Percentiles rank a stretch among this genome's conserved stretches.
Conservation (phyloP, 2,888 invertebrate species). For the Cryptocephalus primarius region DNA sequence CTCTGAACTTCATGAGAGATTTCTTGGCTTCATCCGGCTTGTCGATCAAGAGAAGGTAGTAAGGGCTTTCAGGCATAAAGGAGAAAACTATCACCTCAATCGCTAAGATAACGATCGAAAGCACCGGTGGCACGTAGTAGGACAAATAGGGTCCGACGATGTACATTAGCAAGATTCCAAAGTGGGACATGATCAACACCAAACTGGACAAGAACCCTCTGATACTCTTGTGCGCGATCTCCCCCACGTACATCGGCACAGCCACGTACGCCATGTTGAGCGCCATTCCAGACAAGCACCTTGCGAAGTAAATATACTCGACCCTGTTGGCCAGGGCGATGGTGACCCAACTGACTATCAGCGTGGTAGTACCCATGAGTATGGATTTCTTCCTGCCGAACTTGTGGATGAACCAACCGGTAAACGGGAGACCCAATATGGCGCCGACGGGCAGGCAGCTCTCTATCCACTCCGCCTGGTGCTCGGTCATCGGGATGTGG, state of each 20-base stretch:
- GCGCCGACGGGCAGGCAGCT: conserved; percentile 19
- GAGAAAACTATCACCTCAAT: conserved; percentile 27
- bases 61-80: conserved; percentile 33
- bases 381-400: conserved; percentile 27
- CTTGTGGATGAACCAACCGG: conserved; percentile 22
- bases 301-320: conserved; percentile 23
- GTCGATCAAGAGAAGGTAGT: conserved; percentile 27
- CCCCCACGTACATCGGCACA: conserved; percentile 33
- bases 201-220: conserved; percentile 31
- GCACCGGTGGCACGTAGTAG: conserved; percentile 19
- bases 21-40: conserved; percentile 25
- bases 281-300: conserved; percentile 30
- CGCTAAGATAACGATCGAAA: conserved; percentile 21
- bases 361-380: conserved; percentile 22
- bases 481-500: conserved; percentile 25
- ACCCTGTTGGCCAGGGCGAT: conserved; percentile 22
- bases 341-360: conserved; percentile 26
- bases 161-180: conserved; percentile 27
- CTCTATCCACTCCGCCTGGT: conserved; percentile 22
- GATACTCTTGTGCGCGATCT: conserved; percentile 33
- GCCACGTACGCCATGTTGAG: conserved; percentile 35
- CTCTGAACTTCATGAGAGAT: conserved; percentile 23
- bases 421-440: conserved; percentile 20
- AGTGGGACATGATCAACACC: conserved; percentile 33
- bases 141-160: conserved; percentile 24